A percentile compares a stretch with the other conserved stretches of the same genome.
These are phyloP conservation scores for Diplolepis rosae DNA, from an alignment of 2,888 invertebrate genomes.

Conservation along the genomic window DNA sequence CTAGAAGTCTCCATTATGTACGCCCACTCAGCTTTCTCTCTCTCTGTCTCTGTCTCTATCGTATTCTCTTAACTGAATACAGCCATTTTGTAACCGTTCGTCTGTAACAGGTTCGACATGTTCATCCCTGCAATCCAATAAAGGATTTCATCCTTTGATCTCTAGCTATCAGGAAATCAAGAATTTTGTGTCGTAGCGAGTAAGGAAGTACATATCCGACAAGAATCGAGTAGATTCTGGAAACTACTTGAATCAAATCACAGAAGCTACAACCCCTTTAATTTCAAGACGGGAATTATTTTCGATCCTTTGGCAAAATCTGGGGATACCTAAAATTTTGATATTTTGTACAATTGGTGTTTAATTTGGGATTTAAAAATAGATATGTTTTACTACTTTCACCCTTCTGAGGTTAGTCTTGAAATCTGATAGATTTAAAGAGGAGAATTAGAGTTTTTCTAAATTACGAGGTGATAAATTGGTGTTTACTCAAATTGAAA, in stretches of 20 bases:
- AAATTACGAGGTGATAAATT: slow-evolving; percentile 29
- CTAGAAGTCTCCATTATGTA: slow-evolving; percentile 72
- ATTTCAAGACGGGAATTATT: neutral
- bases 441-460: slow-evolving; percentile 1
- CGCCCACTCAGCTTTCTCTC: slow-evolving; percentile 66
- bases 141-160: slow-evolving; percentile 49
- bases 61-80: slow-evolving; percentile 57
- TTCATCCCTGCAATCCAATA: slow-evolving; percentile 49
- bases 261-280: neutral
- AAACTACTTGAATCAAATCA: neutral
- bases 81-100: slow-evolving; percentile 72
- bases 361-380: neutral
- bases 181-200: slow-evolving; percentile 8
- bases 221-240: neutral
- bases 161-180: slow-evolving; percentile 24
- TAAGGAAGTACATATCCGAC: neutral
- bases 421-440: neutral
- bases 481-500: slow-evolving; percentile 30
- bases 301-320: too few species aligned
- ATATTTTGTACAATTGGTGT: neutral
- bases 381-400: neutral
- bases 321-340: too few species aligned
- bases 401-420: neutral
- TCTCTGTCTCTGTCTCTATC: slow-evolving; percentile 39
- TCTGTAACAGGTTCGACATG: slow-evolving; percentile 50